Percentiles rank a stretch among this genome's conserved stretches.
Evolutionary conservation across 2,888 invertebrate genomes (phyloP).

Genomic region (Caenorhabditis zanzibari): DNA sequence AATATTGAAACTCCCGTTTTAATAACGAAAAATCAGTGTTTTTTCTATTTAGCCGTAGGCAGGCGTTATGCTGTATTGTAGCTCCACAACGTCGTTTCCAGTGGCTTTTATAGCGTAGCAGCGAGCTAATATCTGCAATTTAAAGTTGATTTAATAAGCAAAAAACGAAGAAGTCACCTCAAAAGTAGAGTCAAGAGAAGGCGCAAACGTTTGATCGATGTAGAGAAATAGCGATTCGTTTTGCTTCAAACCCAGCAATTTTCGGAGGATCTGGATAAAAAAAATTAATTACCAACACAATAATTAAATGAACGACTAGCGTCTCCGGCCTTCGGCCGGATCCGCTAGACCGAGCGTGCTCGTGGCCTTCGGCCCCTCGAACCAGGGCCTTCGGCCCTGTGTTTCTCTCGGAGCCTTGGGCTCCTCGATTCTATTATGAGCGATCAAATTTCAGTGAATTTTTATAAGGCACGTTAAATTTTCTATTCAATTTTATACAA

Average conservation of each 20-base stretch:
- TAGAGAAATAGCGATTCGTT: slow-evolving; percentile 68
- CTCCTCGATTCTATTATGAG: too few relatives aligned
- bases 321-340: too few relatives aligned
- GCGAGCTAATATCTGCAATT: slow-evolving; percentile 48
- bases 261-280: slow-evolving; percentile 52
- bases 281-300: too few relatives aligned
- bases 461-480: too few relatives aligned
- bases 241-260: slow-evolving; percentile 50
- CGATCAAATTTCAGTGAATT: too few relatives aligned
- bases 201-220: slow-evolving; percentile 71
- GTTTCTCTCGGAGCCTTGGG: too few relatives aligned
- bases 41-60: slow-evolving; percentile 70
- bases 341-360: too few relatives aligned
- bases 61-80: slow-evolving; percentile 74
- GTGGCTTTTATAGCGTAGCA: slow-evolving; percentile 60
- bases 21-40: slow-evolving; percentile 2
- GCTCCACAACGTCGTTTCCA: slow-evolving; percentile 64
- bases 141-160: neutral
- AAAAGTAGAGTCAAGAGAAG: slow-evolving; percentile 75
- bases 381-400: too few relatives aligned
- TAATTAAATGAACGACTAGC: too few relatives aligned
- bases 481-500: too few relatives aligned
- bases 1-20: too few relatives aligned
- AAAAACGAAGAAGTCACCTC: slow-evolving; percentile 38
- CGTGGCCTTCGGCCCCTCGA: too few relatives aligned